Conservation (phyloP, 2,113 vertebrate species). For the Octodon degus region DNA sequence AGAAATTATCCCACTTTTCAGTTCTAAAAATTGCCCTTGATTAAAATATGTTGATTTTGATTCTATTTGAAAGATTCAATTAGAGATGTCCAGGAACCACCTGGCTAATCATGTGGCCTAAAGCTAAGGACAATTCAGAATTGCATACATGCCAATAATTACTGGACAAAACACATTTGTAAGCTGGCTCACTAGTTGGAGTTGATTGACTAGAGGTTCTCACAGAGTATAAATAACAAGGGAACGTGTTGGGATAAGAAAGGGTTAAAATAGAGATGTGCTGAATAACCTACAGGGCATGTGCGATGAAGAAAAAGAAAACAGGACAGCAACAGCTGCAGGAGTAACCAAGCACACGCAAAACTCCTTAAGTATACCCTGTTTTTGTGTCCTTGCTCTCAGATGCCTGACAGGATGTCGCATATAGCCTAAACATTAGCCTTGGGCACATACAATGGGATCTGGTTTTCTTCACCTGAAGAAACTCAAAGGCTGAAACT, state of each 20-base stretch:
- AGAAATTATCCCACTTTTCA: not conserved
- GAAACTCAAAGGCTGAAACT: too few relatives aligned
- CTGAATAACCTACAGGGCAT: too few relatives aligned
- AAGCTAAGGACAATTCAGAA: not conserved
- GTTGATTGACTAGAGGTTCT: not conserved
- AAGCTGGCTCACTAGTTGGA: constrained; percentile 1
- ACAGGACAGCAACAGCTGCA: too few relatives aligned
- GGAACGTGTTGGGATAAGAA: not conserved
- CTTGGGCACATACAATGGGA: too few relatives aligned
- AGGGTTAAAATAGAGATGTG: too few relatives aligned
- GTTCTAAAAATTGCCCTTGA: not conserved
- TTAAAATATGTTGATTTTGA: constrained; percentile 2
- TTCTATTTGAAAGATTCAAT: not conserved
- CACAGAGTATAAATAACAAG: not conserved
- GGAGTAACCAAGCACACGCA: too few relatives aligned
- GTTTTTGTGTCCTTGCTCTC: too few relatives aligned
- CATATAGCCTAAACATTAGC: too few relatives aligned
- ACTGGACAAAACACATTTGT: not conserved
- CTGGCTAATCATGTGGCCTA: not conserved
- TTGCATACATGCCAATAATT: not conserved
- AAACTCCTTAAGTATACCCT: too few relatives aligned
- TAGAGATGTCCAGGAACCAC: not conserved
- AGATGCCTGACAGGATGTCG: too few relatives aligned
- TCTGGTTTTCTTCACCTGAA: too few relatives aligned
- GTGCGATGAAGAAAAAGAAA: too few relatives aligned